phyloP scores from a whole-genome alignment of 2,113 vertebrate species.

The Tiliqua scincoides region DNA sequence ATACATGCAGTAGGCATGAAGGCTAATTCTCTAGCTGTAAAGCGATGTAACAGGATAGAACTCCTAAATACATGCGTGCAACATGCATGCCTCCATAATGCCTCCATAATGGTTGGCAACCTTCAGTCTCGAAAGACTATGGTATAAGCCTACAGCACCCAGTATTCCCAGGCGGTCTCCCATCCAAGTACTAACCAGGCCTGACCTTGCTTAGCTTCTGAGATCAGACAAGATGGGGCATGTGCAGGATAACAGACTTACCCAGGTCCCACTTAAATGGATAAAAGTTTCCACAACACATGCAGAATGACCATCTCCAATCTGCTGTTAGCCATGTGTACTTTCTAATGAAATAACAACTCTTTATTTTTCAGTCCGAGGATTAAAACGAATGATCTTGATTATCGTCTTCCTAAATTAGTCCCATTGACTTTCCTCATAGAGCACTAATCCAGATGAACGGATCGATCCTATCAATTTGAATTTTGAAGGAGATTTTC shows the following conservation, averaged over 20 bases:
- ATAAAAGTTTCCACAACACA: neutral
- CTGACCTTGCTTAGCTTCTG: too few relatives aligned
- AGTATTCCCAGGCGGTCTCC: too few relatives aligned
- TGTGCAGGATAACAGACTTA: too few relatives aligned
- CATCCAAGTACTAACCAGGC: too few relatives aligned
- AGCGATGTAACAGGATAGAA: neutral
- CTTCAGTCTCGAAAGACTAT: too few relatives aligned
- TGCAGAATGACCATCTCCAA: neutral
- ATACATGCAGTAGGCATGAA: too few relatives aligned
- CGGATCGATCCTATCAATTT: slow-evolving; percentile 37
- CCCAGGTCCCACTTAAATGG: neutral
- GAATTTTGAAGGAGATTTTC: neutral
- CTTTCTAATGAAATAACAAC: neutral
- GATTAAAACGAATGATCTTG: neutral
- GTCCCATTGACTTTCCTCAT: rapidly evolving
- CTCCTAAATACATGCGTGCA: too few relatives aligned
- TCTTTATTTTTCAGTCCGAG: neutral
- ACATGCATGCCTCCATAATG: too few relatives aligned
- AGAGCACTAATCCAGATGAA: slow-evolving; percentile 15
- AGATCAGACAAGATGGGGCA: too few relatives aligned
- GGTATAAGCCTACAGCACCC: too few relatives aligned
- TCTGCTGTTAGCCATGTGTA: neutral
- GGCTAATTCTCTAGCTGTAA: slow-evolving; percentile 13
- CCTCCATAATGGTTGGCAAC: too few relatives aligned
- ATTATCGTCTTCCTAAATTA: slow-evolving; percentile 5